Percentiles rank a stretch among this genome's conserved stretches.
phyloP scores from a whole-genome alignment of 64 coral and sea anemone species.

The Pocillopora verrucosa region DNA sequence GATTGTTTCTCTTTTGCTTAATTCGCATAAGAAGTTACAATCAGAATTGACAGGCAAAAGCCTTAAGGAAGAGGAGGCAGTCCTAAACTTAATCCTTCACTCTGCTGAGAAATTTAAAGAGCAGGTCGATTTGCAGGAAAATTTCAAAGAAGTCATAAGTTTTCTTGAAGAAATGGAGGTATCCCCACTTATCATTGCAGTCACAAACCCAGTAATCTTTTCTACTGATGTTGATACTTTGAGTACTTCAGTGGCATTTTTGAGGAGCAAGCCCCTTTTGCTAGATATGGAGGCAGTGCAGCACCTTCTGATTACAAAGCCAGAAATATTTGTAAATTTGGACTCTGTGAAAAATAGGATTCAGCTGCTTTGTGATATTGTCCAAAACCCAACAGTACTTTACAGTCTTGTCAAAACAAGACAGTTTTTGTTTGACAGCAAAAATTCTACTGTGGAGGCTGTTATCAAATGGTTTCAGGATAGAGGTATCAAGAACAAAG shows the following conservation, averaged over 20 bases:
- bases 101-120: conserved; percentile 72
- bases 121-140: conserved; percentile 71
- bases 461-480: conserved; percentile 62
- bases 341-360: conserved; percentile 65
- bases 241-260: conserved; percentile 64
- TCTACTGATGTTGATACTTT: conserved; percentile 50
- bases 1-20: conserved; percentile 53
- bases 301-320: conserved; percentile 67
- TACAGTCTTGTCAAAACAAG: conserved; percentile 81
- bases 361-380: conserved; percentile 62
- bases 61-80: conserved; percentile 38
- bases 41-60: conserved; percentile 12
- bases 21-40: conserved; percentile 26
- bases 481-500: conserved; percentile 68
- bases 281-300: conserved; percentile 89
- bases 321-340: conserved; percentile 89
- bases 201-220: conserved; percentile 84
- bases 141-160: conserved; percentile 54
- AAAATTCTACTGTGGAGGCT: conserved; percentile 51
- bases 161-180: conserved; percentile 90
- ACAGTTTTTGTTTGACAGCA: conserved; percentile 76
- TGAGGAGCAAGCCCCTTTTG: conserved; percentile 75
- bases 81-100: conserved; percentile 54
- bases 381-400: conserved; percentile 77
- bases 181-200: conserved; percentile 63